Evolutionary conservation across 2,888 invertebrate species (phyloP).

Genomic region (Cataglyphis cursor): DNA sequence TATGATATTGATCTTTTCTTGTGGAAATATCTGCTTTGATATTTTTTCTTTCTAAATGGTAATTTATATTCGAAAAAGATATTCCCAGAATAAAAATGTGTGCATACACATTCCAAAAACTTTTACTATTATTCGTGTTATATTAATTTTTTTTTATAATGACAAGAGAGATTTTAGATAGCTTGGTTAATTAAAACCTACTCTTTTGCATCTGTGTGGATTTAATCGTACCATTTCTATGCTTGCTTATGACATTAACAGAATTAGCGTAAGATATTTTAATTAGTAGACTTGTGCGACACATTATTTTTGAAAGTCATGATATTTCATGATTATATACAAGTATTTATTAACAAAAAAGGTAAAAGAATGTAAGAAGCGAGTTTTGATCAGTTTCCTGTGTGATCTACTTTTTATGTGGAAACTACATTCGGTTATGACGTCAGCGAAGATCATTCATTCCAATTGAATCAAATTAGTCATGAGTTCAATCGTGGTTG

Average conservation of each 20-base stretch:
- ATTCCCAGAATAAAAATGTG: neutral
- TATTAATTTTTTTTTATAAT: neutral
- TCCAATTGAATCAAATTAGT: conserved; percentile 46
- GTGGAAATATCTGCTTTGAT: neutral
- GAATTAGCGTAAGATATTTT: neutral
- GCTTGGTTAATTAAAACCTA: neutral
- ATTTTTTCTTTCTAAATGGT: neutral
- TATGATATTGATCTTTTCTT: neutral
- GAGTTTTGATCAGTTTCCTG: conserved; percentile 5
- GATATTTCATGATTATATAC: neutral
- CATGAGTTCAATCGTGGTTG: conserved; percentile 23
- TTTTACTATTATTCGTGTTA: neutral
- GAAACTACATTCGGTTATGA: conserved; percentile 7
- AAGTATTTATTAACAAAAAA: neutral
- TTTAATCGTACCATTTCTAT: neutral
- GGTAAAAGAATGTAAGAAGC: neutral
- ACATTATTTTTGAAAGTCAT: neutral
- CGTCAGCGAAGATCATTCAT: conserved; percentile 19
- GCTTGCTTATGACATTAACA: neutral
- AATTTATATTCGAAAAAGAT: neutral
- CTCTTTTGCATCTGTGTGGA: neutral
- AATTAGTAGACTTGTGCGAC: neutral
- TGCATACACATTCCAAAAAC: neutral
- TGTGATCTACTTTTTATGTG: conserved; percentile 42
- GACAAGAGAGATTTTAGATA: neutral